Evolutionary conservation across 2,888 invertebrate species (phyloP), one percentile per base, ranked within the genome.

Genomic region (Apodemia duryi): DNA sequence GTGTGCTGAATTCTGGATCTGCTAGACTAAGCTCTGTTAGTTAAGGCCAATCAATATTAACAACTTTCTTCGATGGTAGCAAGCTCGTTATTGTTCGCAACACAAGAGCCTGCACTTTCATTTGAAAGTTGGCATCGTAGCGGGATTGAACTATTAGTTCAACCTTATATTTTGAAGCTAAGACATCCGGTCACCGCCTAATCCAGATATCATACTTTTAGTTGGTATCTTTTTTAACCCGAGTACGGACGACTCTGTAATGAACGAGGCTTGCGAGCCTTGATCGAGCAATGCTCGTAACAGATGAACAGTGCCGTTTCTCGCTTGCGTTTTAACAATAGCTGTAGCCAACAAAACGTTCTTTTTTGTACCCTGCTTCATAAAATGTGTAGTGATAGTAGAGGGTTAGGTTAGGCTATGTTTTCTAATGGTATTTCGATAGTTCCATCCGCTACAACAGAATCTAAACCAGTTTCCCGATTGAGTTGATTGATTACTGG

Each of bases 401-500:
- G 21, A 35, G 21, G 29, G 9, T 41, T 9, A 21, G n/a, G 35
- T 41, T 9, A 21, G n/a, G 35, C 41, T 13, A 5, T n/a, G n/a
- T 7, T 10, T 10, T 10, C 4, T 46, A 13, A 13, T 62, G 21
- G 28, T 6, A 41, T 7, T 62, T 49, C 62, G 41, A 67, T 69
- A 66, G 69, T 66, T 70, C 6, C 51, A 7, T 6, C 51, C 6
- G n/a, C 2, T 7, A 51, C 10, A 43, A 43, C 10, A 11, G 43
- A 43, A 43, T 43, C 43, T 10, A 43, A 43, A 43, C 10, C 43
- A 43, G 43, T 43, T 43, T 43, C 43, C 3, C 43, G 43, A 43
- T 43, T 43, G 3, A 43, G 43, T 43, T 43, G 43, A 43, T 43
- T 43, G 11, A 43, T 11, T 43, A 43, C 43, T 10, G 43, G n/a